These are phyloP conservation scores for Aphidoletes aphidimyza DNA, from an alignment of 2,888 invertebrate species.

Conservation along the genomic window DNA sequence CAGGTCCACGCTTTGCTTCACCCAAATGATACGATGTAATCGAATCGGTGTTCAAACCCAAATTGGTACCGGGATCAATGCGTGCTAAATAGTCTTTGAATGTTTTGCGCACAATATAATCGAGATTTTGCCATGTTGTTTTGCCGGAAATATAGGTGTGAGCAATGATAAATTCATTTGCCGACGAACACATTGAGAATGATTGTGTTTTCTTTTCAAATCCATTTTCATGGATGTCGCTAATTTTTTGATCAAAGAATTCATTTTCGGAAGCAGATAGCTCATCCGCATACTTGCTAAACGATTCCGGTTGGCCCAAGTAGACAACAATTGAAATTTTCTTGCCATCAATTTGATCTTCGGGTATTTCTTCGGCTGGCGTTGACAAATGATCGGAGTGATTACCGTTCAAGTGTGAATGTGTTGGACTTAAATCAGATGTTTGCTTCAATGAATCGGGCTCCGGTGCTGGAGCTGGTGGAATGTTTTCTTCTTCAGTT, in stretches of 20 bases:
- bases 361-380: slow-evolving; percentile 72
- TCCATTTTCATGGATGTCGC: slow-evolving; percentile 58
- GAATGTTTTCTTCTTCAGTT: slow-evolving; percentile 65
- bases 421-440: slow-evolving; percentile 66
- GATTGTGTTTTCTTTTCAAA: slow-evolving; percentile 68
- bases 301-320: slow-evolving; percentile 84
- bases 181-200: slow-evolving; percentile 71
- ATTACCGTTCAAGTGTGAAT: slow-evolving; percentile 64
- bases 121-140: slow-evolving; percentile 94
- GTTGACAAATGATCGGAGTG: slow-evolving; percentile 63
- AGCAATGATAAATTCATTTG: slow-evolving; percentile 85
- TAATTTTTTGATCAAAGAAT: slow-evolving; percentile 68
- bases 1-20: slow-evolving; percentile 83
- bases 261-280: slow-evolving; percentile 74
- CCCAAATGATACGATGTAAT: slow-evolving; percentile 94
- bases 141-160: slow-evolving; percentile 90
- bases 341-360: slow-evolving; percentile 84
- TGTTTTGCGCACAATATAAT: slow-evolving; percentile 88
- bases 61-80: slow-evolving; percentile 90
- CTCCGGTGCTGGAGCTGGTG: slow-evolving; percentile 64
- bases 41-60: slow-evolving; percentile 86
- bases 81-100: slow-evolving; percentile 94
- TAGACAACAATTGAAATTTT: slow-evolving; percentile 88
- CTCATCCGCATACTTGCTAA: slow-evolving; percentile 76
- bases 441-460: slow-evolving; percentile 65